Evolutionary conservation across 2,113 vertebrate genomes (phyloP).

Genomic region (Syngnathus floridae): DNA sequence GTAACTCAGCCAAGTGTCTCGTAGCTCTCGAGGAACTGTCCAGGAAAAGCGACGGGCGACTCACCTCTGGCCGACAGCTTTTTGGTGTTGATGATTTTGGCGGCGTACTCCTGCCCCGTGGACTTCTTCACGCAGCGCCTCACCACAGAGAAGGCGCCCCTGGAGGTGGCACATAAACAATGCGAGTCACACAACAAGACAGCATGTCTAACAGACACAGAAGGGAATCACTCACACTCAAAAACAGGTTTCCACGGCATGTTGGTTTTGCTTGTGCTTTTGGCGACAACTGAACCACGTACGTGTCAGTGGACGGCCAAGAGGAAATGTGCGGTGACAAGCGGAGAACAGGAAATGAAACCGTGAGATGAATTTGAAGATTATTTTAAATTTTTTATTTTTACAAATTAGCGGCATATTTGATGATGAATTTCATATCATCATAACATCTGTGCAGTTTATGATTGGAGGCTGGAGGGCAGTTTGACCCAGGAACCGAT

Average conservation of each 20-base stretch:
- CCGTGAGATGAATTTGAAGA: background rate
- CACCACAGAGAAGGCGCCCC: constrained; percentile 97
- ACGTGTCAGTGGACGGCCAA: background rate
- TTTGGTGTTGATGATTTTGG: constrained; percentile 99
- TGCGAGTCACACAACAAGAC: constrained; percentile 3
- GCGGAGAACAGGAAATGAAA: background rate
- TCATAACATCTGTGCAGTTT: no score
- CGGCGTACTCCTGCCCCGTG: constrained; percentile 94
- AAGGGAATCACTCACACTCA: no score
- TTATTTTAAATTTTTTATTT: no score
- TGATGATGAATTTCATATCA: no score
- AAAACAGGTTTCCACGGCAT: no score
- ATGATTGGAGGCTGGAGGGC: background rate
- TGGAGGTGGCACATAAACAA: constrained; percentile 52
- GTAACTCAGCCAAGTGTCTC: constrained; percentile 26
- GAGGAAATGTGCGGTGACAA: background rate
- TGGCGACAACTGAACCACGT: background rate
- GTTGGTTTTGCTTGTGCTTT: background rate
- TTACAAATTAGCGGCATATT: no score
- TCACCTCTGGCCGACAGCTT: constrained; percentile 96
- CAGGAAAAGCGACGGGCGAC: no score
- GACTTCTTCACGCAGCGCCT: constrained; percentile 96
- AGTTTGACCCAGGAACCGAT: background rate
- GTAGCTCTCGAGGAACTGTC: constrained; percentile 50
- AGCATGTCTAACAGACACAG: background rate